Evolutionary conservation across 2,797 vertebrate genomes (phyloP).

Genomic region (Eutrigla gurnardus): DNA sequence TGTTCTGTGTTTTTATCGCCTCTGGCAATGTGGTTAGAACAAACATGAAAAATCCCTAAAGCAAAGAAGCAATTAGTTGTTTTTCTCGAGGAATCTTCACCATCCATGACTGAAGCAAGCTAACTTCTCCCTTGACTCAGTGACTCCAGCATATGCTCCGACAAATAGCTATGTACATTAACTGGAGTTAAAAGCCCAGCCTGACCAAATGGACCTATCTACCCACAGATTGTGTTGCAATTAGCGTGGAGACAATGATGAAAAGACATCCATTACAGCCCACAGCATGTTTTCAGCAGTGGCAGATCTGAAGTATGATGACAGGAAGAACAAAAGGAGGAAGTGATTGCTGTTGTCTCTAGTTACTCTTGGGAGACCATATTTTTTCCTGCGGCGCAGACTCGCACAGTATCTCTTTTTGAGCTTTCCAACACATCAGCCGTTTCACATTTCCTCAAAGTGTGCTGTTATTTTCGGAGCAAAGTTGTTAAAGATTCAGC

Average conservation of each 20-base stretch:
- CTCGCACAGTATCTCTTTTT: conserved; percentile 35
- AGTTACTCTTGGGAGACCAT: conserved; percentile 54
- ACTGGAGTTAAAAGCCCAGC: conserved; percentile 54
- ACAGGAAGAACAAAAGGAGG: conserved; percentile 53
- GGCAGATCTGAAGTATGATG: conserved; percentile 43
- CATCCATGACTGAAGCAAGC: conserved; percentile 12
- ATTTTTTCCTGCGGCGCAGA: conserved; percentile 44
- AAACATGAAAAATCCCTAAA: background rate
- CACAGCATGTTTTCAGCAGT: conserved; percentile 44
- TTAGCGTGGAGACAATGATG: conserved; percentile 50
- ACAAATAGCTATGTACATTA: conserved; percentile 52
- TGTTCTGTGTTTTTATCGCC: background rate
- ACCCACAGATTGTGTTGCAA: conserved; percentile 53
- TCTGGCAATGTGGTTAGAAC: background rate
- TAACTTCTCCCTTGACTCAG: conserved; percentile 20
- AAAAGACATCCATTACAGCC: conserved; percentile 59
- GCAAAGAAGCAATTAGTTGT: background rate
- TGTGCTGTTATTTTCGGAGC: conserved; percentile 47
- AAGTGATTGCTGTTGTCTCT: conserved; percentile 53
- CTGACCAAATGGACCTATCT: conserved; percentile 63
- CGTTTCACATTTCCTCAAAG: conserved; percentile 61
- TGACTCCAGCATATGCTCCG: conserved; percentile 16
- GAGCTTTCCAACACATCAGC: conserved; percentile 48
- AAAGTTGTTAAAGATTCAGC: conserved; percentile 45
- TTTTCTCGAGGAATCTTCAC: conserved; percentile 21